Conservation (phyloP, 2,888 invertebrate genomes). For the Formica aserva region DNA sequence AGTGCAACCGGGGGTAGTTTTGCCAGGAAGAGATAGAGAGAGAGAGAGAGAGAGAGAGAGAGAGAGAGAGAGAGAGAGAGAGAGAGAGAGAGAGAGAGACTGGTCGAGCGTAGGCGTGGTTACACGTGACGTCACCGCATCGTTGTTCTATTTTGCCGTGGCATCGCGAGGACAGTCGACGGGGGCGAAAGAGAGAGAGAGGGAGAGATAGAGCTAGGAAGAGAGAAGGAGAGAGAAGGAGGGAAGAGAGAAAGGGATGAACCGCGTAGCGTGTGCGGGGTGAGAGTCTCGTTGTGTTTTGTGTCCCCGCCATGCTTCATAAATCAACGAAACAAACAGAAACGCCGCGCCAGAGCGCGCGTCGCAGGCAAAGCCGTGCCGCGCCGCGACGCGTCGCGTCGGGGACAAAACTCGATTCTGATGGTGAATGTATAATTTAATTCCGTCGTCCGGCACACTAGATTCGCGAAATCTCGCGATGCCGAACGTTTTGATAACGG, state of each 20-base stretch:
- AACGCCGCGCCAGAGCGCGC: slow-evolving; percentile 76
- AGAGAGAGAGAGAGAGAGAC: slow-evolving; percentile 31
- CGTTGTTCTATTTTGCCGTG: slow-evolving; percentile 81
- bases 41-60: slow-evolving; percentile 9
- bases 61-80: slow-evolving; percentile 36
- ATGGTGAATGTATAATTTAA: slow-evolving; percentile 80
- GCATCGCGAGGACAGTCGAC: slow-evolving; percentile 69
- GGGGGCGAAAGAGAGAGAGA: slow-evolving; percentile 59
- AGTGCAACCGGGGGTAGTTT: slow-evolving; percentile 43
- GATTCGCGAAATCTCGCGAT: slow-evolving; percentile 58
- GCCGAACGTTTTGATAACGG: slow-evolving; percentile 44
- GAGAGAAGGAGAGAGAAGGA: slow-evolving; percentile 45
- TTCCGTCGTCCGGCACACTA: slow-evolving; percentile 64
- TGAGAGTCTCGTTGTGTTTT: slow-evolving; percentile 80
- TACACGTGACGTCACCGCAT: slow-evolving; percentile 82
- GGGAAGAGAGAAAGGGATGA: slow-evolving; percentile 35
- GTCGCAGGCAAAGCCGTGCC: slow-evolving; percentile 70
- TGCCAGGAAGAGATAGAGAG: slow-evolving; percentile 5
- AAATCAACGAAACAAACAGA: slow-evolving; percentile 85
- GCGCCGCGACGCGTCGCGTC: slow-evolving; percentile 30
- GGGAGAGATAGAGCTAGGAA: slow-evolving; percentile 22
- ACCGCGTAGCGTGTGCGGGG: slow-evolving; percentile 28
- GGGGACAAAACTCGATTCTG: slow-evolving; percentile 75
- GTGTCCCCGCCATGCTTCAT: slow-evolving; percentile 84
- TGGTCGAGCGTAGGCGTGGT: slow-evolving; percentile 78